Evolutionary conservation across 2,797 vertebrate species (phyloP), one percentile per base, ranked within the genome.

Genomic region (Dryobates pubescens): DNA sequence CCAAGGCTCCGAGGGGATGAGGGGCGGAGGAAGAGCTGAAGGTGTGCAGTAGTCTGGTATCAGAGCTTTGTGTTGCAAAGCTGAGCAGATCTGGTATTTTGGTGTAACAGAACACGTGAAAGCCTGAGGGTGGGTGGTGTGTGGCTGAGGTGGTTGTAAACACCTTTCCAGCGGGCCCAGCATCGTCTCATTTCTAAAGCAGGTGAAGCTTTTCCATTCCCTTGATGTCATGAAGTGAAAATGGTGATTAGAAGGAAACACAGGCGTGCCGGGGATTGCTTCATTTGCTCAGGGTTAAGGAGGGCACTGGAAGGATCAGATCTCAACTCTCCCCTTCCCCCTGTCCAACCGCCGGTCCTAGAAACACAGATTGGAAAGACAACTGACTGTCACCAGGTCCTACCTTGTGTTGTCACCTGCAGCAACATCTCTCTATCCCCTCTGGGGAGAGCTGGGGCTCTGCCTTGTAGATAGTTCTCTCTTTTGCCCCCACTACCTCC

Each of bases 401-500:
- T 70, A 58, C 74, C 89, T 20, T 0, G 3, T 4, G 71, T 82
- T 76, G 92, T 83, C 82, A 18, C 43, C 49, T 5, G 13, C 95
- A 34, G 38, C 4, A 1, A 2, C 88, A 22, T 90, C 53, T 58
- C 75, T 69, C 71, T 72, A 15, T 64, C 64, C 69, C 65, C 67
- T 57, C 58, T 0, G 2, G 2, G 26, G n/a, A 29, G 30, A 0
- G 29, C 2, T 2, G 59, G 77, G 83, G 83, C 93, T 88, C 65
- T 91, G 80, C 80, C 59, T 58, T 1, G 5, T 78, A 64, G 54
- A 90, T 30, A 9, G 2, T 75, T 87, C 84, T 88, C 83, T 74
- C 82, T 43, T 76, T 85, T 89, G 84, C 90, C 94, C 92, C 94
- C 94, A 27, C 94, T 79, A 24, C 95, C 94, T 94, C 95, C 95